Percentiles rank a stretch among this genome's conserved stretches.
phyloP scores from a whole-genome alignment of 2,888 invertebrate genomes.

The Heliconius ethilla region DNA sequence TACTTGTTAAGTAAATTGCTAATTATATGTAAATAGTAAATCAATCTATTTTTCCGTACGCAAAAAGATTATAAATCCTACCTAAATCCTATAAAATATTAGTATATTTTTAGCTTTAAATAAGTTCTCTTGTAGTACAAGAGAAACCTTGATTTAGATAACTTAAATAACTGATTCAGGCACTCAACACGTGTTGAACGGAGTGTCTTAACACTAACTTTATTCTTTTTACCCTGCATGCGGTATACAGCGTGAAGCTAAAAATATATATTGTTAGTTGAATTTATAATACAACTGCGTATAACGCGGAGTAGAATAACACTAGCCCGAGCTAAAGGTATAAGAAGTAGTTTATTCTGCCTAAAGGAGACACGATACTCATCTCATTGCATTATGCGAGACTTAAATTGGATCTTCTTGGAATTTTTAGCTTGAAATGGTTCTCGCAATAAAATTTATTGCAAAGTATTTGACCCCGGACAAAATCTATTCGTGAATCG shows the following conservation, averaged over 20 bases:
- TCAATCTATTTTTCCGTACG: too few relatives aligned
- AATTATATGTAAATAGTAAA: too few relatives aligned
- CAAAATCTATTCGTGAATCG: slow-evolving; percentile 59
- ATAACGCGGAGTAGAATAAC: background rate
- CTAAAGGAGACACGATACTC: slow-evolving; percentile 60
- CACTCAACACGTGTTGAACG: background rate
- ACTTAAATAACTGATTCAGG: too few relatives aligned
- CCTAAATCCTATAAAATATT: too few relatives aligned
- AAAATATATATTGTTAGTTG: too few relatives aligned
- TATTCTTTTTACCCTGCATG: background rate
- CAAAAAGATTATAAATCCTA: too few relatives aligned
- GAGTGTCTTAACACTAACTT: background rate
- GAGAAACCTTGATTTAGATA: too few relatives aligned
- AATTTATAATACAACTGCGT: background rate
- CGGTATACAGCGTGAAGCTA: background rate
- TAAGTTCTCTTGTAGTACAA: too few relatives aligned
- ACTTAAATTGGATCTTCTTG: slow-evolving; percentile 75
- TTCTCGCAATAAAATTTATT: slow-evolving; percentile 74
- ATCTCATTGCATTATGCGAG: slow-evolving; percentile 72
- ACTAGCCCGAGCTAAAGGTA: slow-evolving; percentile 36
- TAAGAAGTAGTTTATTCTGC: slow-evolving; percentile 40
- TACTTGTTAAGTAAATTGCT: too few relatives aligned
- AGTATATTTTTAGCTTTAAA: too few relatives aligned
- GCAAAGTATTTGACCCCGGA: slow-evolving; percentile 63
- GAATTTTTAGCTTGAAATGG: slow-evolving; percentile 74